Conservation (phyloP, 2,888 invertebrate genomes). For the Keiferia lycopersicella region DNA sequence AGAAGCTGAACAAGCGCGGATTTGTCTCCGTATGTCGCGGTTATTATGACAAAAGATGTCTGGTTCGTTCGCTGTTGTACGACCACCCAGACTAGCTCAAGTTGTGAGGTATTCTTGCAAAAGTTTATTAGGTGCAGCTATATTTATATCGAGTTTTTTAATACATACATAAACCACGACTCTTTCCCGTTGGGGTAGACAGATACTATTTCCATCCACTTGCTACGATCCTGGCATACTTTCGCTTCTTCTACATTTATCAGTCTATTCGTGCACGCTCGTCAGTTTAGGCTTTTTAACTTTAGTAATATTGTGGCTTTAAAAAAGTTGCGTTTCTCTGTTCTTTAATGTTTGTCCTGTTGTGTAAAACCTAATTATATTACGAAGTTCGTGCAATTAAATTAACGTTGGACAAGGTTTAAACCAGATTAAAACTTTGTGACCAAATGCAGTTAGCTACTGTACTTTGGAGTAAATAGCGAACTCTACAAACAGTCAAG, state of each 20-base stretch:
- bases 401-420: background rate
- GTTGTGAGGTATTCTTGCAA: background rate
- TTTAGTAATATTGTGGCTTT: background rate
- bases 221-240: too few species aligned
- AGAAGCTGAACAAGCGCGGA: background rate
- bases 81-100: background rate
- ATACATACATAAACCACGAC: background rate
- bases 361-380: conserved; percentile 4
- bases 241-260: too few species aligned
- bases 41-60: conserved; percentile 4
- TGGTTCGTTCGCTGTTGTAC: background rate
- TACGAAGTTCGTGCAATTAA: conserved; percentile 11
- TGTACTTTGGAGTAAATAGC: background rate
- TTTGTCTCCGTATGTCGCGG: conserved; percentile 2
- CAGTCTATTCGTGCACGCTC: too few species aligned
- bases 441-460: background rate
- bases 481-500: background rate
- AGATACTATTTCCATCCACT: too few species aligned
- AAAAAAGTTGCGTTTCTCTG: background rate
- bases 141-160: too few species aligned
- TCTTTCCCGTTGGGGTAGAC: too few species aligned
- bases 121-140: background rate
- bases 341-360: background rate
- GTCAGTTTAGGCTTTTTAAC: too few species aligned
- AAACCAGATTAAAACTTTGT: conserved; percentile 13